Percentiles rank a stretch among this genome's conserved stretches.
Conservation (phyloP, 2,797 vertebrate species). For the Florisuga fusca region DNA sequence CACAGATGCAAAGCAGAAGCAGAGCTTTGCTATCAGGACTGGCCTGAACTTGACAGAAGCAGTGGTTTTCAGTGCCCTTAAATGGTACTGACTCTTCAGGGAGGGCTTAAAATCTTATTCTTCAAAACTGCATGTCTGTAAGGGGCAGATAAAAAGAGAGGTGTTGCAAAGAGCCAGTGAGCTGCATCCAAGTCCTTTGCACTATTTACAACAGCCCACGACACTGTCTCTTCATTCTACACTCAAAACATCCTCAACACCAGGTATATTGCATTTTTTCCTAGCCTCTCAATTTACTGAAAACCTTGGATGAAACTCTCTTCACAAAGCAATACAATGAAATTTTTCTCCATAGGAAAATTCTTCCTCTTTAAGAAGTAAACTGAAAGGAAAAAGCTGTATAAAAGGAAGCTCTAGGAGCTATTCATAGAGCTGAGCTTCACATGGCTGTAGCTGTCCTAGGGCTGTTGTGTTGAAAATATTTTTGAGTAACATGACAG, state of each 20-base stretch:
- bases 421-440: not conserved
- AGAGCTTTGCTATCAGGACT: not conserved
- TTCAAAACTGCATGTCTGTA: not conserved
- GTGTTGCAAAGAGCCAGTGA: not conserved
- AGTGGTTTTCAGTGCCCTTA: slow-evolving; percentile 30
- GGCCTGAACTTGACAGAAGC: not conserved
- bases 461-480: not conserved
- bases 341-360: not conserved
- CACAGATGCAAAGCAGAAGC: not conserved
- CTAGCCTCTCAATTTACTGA: not conserved
- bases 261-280: not conserved
- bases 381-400: not conserved
- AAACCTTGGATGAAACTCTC: not conserved
- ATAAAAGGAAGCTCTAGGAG: not conserved
- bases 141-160: not conserved
- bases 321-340: not conserved
- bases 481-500: not conserved
- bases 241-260: not conserved
- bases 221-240: not conserved
- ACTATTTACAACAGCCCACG: not conserved
- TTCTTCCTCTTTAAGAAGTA: not conserved
- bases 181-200: not conserved
- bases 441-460: not conserved
- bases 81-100: not conserved
- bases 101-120: slow-evolving; percentile 28